phyloP scores from a whole-genome alignment of 2,113 vertebrate species.

The Morone chrysops region DNA sequence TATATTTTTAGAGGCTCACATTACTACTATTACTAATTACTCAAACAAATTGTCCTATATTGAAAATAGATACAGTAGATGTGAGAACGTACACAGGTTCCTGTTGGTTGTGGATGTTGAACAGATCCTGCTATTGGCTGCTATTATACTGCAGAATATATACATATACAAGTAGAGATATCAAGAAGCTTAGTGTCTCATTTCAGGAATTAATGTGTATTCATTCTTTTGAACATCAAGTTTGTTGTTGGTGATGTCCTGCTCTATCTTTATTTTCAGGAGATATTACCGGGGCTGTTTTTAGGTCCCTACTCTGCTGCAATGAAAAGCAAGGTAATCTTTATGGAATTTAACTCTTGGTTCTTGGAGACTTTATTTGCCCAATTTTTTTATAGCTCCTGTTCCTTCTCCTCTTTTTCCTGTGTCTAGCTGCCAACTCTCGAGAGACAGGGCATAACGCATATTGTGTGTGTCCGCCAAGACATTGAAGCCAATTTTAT shows the following conservation, averaged over 20 bases:
- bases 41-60: not conserved
- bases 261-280: slow-evolving; percentile 80
- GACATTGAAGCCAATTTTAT: slow-evolving; percentile 99
- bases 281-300: slow-evolving; percentile 97
- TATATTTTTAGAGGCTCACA: not conserved
- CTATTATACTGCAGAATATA: not conserved
- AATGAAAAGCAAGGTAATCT: slow-evolving; percentile 98
- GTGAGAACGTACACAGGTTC: too few species aligned
- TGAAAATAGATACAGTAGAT: not conserved
- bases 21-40: not conserved
- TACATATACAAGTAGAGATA: not conserved
- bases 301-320: slow-evolving; percentile 98
- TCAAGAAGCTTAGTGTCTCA: not conserved
- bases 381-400: not conserved
- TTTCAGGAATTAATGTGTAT: not conserved
- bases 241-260: slow-evolving; percentile 7
- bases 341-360: not conserved
- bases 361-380: not conserved
- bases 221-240: not conserved
- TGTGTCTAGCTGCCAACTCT: slow-evolving; percentile 90
- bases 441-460: slow-evolving; percentile 96
- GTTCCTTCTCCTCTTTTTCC: slow-evolving; percentile 3
- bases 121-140: not conserved
- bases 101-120: not conserved
- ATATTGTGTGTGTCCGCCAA: slow-evolving; percentile 97